Percentiles rank a stretch among this genome's conserved stretches.
These are phyloP conservation scores for Eupsilia transversa DNA, from an alignment of 2,888 invertebrate species.

Conservation along the genomic window DNA sequence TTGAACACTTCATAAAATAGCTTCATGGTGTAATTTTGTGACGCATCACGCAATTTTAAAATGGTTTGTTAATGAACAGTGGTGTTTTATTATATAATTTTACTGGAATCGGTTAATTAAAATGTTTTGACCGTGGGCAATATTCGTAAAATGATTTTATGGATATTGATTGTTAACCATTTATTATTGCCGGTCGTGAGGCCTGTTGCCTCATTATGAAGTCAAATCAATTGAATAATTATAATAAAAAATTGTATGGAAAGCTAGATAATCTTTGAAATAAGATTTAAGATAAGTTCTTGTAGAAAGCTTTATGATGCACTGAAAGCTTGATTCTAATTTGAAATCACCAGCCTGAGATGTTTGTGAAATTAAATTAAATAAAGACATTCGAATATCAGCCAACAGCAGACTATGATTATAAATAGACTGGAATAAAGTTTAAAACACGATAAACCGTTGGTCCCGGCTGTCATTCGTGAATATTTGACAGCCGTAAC, in stretches of 20 bases:
- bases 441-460: no score
- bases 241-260: neutral
- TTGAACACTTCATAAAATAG: constrained; percentile 35
- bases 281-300: neutral
- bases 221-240: neutral
- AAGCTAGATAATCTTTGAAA: no score
- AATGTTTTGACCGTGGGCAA: neutral
- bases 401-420: neutral
- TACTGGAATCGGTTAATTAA: constrained; percentile 7
- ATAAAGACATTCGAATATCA: no score
- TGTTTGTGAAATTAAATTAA: neutral
- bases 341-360: neutral
- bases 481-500: no score
- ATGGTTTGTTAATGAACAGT: constrained; percentile 21
- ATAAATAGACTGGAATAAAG: neutral
- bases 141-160: constrained; percentile 16
- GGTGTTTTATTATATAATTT: constrained; percentile 15
- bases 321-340: neutral
- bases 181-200: neutral
- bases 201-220: neutral
- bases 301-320: neutral
- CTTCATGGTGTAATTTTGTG: constrained; percentile 10
- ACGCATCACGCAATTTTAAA: constrained; percentile 13
- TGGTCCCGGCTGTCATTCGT: no score
- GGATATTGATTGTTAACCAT: neutral